Evolutionary conservation across 2,888 invertebrate species (phyloP), one percentile per base, ranked within the genome.

Genomic region (Thecocarcelia acutangulata): DNA sequence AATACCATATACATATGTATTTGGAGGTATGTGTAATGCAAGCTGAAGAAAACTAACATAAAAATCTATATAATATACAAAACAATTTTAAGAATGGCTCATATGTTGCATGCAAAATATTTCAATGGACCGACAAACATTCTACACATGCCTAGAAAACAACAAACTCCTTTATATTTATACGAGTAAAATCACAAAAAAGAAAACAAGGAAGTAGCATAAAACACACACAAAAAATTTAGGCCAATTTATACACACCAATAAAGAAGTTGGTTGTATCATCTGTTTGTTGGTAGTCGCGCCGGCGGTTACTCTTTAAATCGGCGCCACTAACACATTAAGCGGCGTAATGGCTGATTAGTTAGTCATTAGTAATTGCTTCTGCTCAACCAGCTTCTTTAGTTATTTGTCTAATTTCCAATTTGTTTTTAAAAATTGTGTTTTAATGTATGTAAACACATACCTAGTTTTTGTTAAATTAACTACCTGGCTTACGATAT

Each of bases 81-180:
- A 77, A 69, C 59, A 69, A 70, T 74, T 66, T 74, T 64, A 42
- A 68, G 73, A 77, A 63, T 17, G 64, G 40, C 40, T 68, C 77
- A 77, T 77, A 69, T 82, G 81, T 77, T 82, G 81, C 81, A 82
- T 77, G 81, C 63, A 73, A 74, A 74, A 59, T 52, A 69, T 56
- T 68, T 33, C 52, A 74, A 64, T 68, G 69, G 58, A 50, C 72
- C 72, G 52, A 61, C 78, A 78, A 78, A 73, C 59, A 72, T 78
- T 78, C 66, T 58, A 78, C 59, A 78, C 54, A 78, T 78, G 72
- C 72, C 78, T 44, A 66, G 73, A 78, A 52, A 78, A 72, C 33
- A 66, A 59, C 44, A 73, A 76, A 73, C 56, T 69, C 69, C 37
- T 63, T 74, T 21, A 58, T 17, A 50, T 15, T 44, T 37, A 52